phyloP scores from a whole-genome alignment of 2,888 invertebrate genomes.

The Volucella zonaria region DNA sequence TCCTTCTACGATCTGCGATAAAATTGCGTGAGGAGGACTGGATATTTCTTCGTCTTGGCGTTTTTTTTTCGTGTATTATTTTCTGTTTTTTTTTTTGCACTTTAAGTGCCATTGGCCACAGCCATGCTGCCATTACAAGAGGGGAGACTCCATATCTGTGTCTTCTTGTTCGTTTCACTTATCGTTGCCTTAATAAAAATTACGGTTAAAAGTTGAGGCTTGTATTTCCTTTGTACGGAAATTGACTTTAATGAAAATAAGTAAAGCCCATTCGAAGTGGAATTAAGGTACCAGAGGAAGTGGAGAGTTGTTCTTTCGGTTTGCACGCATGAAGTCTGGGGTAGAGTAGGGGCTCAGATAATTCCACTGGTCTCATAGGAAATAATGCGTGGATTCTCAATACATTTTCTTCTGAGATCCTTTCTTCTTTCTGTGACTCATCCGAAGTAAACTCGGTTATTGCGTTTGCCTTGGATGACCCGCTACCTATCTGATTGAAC shows the following conservation, averaged over 20 bases:
- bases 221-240: slow-evolving; percentile 49
- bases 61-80: neutral
- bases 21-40: slow-evolving; percentile 37
- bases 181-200: slow-evolving; percentile 52
- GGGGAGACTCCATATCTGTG: neutral
- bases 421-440: too few relatives aligned
- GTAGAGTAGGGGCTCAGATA: too few relatives aligned
- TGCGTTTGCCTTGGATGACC: too few relatives aligned
- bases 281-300: slow-evolving; percentile 42
- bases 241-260: slow-evolving; percentile 65
- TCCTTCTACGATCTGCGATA: slow-evolving; percentile 10
- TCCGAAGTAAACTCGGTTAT: too few relatives aligned
- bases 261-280: slow-evolving; percentile 65
- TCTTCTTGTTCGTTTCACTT: slow-evolving; percentile 38
- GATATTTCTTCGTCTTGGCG: neutral
- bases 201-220: slow-evolving; percentile 52
- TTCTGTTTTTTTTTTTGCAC: slow-evolving; percentile 15
- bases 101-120: slow-evolving; percentile 58
- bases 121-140: slow-evolving; percentile 28
- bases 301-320: slow-evolving; percentile 1
- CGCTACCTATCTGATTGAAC: too few relatives aligned
- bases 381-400: too few relatives aligned
- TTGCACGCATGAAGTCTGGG: too few relatives aligned
- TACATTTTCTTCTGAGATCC: too few relatives aligned
- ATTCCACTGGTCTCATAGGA: too few relatives aligned